Conservation (phyloP, 92 coral and sea anemone genomes). For the Diadumene lineata region DNA sequence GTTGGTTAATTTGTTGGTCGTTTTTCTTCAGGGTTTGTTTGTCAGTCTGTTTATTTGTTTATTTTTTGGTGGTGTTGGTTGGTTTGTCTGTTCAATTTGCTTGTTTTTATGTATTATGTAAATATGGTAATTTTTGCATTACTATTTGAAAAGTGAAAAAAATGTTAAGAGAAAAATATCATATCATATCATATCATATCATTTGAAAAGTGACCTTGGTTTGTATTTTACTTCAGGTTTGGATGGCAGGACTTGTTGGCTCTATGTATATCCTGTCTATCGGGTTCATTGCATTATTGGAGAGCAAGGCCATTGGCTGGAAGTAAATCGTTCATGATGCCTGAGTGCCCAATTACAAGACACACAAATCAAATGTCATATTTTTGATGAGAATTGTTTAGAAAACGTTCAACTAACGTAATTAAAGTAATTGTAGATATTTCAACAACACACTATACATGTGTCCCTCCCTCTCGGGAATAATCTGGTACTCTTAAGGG, state of each 20-base stretch:
- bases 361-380: slow-evolving; percentile 1
- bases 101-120: no score
- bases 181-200: neutral
- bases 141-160: no score
- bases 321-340: slow-evolving; percentile 36
- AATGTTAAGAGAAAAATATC: no score
- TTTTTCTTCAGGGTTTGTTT: no score
- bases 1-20: no score
- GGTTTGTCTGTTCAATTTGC: no score
- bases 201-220: neutral
- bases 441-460: neutral
- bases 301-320: slow-evolving; percentile 90
- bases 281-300: slow-evolving; percentile 85
- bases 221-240: slow-evolving; percentile 51
- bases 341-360: neutral
- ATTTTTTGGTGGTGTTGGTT: no score
- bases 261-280: slow-evolving; percentile 78
- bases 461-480: no score
- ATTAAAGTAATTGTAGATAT: slow-evolving; percentile 1
- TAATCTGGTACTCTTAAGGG: no score
- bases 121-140: no score
- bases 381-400: slow-evolving; percentile 5
- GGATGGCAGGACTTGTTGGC: slow-evolving; percentile 78
- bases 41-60: no score
- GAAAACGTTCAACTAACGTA: neutral